Evolutionary conservation across 1,140 invertebrate species (phyloP), one percentile per base, ranked within the genome.

Genomic region (Nasonia vitripennis): DNA sequence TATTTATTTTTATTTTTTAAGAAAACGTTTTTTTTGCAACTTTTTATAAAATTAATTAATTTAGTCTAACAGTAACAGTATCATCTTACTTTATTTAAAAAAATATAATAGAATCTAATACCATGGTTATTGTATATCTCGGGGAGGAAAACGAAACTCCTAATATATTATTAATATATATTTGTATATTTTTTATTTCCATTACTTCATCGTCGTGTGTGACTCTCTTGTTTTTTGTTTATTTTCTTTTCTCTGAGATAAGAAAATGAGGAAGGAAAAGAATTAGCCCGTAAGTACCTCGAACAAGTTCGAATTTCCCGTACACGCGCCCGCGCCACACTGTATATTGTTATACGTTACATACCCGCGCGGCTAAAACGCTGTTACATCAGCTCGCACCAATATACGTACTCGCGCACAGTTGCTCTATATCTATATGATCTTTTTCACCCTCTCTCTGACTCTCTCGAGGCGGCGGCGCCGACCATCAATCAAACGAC

Each of bases 1-100:
- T 55, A 55, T 82, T 62, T 75, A 45, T 78, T 68, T 51, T 51
- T 78, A 20, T n/a, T 62, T n/a, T 62, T 14, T 51, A 14, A 51
- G 12, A 14, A 51, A 74, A 17, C 17, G 10, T 75, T 75, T 75
- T 55, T 78, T 55, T 70, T 68, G 74, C 37, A 78, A 78, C 68
- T 79, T 84, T 62, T 80, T 80, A 85, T 85, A 80, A 80, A 80
- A 85, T 85, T 85, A 85, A 79, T 84, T 67, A 84, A 85, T 85
- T 74, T 67, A 62, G 34, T 85, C 51, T 80, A 85, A 80, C 78
- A 67, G 14, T 85, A 85, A 85, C 70, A 85, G 51, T 75, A 31
- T 37, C n/a, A 37, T 85, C 70, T 55, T 80, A 71, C 70, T 75
- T 85, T 34, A 71, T 71, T 79, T 79, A 80, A 78, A 79, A 83